These are phyloP conservation scores for Catamblyrhynchus diadema DNA, from an alignment of 2,797 vertebrate genomes.

Conservation along the genomic window DNA sequence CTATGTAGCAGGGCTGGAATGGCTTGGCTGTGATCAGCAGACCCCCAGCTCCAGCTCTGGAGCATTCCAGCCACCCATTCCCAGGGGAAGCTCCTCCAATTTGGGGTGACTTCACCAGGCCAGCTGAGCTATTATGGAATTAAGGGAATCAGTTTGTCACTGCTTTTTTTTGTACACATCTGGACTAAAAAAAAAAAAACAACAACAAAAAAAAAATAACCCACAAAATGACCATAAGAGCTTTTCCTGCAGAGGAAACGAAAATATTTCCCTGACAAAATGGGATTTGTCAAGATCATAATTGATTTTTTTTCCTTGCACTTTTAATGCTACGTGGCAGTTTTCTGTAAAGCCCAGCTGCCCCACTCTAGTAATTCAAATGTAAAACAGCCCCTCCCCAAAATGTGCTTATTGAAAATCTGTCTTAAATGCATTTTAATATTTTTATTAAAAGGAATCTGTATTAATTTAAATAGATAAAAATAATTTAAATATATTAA, in stretches of 20 bases:
- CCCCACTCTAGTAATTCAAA: not conserved
- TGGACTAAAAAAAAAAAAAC: not conserved
- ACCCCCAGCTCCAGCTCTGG: constrained; percentile 64
- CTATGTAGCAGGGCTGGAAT: constrained; percentile 55
- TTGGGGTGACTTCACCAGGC: not conserved
- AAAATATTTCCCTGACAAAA: not conserved
- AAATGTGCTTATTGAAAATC: not conserved
- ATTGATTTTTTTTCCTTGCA: not conserved
- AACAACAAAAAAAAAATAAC: not conserved
- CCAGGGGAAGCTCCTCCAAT: not conserved
- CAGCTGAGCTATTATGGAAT: not conserved
- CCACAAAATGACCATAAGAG: rapidly evolving
- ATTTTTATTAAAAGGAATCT: not conserved
- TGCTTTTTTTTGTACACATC: not conserved
- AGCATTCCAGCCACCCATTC: constrained; percentile 54
- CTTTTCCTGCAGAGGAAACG: not conserved
- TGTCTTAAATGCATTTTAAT: not conserved
- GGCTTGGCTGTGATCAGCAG: constrained; percentile 80
- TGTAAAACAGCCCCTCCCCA: rapidly evolving
- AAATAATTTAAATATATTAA: too few relatives aligned
- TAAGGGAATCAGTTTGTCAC: not conserved
- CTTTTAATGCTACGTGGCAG: not conserved
- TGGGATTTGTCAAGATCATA: not conserved
- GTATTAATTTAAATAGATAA: not conserved
- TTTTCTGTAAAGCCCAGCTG: not conserved